Evolutionary conservation across 64 coral and sea anemone species (phyloP).

Genomic region (Stichodactyla mertensii): DNA sequence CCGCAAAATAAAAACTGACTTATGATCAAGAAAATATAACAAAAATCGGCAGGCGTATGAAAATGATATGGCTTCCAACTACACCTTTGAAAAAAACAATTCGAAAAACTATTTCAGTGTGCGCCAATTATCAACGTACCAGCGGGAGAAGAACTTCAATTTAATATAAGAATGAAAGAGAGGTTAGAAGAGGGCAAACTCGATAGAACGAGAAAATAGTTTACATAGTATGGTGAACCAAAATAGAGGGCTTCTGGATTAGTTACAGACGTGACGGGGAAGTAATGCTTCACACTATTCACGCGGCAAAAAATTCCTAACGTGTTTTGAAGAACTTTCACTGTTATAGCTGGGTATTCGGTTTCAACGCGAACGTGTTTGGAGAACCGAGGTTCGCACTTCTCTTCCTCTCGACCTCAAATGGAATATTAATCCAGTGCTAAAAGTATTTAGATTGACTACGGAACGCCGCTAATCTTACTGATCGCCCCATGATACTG

Average conservation of each 20-base stretch:
- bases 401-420: slow-evolving; percentile 13
- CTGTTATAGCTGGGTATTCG: background rate
- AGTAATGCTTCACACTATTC: background rate
- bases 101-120: too few species aligned
- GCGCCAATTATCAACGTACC: too few species aligned
- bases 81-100: too few species aligned
- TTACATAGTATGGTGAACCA: background rate
- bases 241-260: background rate
- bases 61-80: background rate
- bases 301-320: background rate
- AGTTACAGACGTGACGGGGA: background rate
- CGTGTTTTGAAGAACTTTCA: background rate
- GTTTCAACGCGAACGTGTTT: background rate
- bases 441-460: background rate
- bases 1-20: background rate
- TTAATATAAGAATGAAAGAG: background rate
- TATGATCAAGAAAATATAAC: background rate
- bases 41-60: background rate
- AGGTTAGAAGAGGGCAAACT: background rate
- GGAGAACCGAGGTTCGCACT: background rate
- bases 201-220: background rate
- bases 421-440: background rate
- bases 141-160: too few species aligned
- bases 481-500: background rate
- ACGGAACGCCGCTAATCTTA: slow-evolving; percentile 11